Percentiles rank a stretch among this genome's conserved stretches.
These are phyloP conservation scores for Episyrphus balteatus DNA, from an alignment of 1,140 invertebrate genomes.

Conservation along the genomic window DNA sequence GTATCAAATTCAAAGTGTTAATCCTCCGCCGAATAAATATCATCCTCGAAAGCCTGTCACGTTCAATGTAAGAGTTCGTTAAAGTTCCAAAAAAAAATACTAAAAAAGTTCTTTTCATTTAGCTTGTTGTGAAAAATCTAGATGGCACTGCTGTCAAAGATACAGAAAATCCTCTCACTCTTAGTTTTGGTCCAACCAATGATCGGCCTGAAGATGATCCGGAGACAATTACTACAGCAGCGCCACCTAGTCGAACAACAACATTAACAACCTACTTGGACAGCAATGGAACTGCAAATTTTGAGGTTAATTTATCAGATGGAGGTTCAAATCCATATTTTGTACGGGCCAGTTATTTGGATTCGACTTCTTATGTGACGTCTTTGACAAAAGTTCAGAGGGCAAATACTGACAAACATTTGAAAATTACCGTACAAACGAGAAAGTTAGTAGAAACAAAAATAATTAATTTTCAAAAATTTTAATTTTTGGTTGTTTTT, in stretches of 20 bases:
- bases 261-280: no score
- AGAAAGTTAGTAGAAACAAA: background rate
- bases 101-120: constrained; percentile 38
- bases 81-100: constrained; percentile 73
- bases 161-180: constrained; percentile 46
- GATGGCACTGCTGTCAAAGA: constrained; percentile 58
- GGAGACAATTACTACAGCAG: no score
- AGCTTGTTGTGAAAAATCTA: constrained; percentile 39
- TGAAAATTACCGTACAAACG: no score
- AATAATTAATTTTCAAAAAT: background rate
- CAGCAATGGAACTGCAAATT: no score
- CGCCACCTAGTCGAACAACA: no score
- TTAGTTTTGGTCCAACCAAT: constrained; percentile 3
- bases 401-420: no score
- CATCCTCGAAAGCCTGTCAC: constrained; percentile 78
- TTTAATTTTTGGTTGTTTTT: background rate
- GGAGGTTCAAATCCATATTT: no score
- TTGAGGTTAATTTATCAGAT: no score
- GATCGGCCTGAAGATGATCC: no score
- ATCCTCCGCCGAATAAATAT: constrained; percentile 65
- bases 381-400: no score
- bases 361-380: no score
- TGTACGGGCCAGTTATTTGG: no score
- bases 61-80: constrained; percentile 45
- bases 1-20: constrained; percentile 70